These are phyloP conservation scores for Drosophila sucinea DNA, from an alignment of 1,140 invertebrate species.

Conservation along the genomic window DNA sequence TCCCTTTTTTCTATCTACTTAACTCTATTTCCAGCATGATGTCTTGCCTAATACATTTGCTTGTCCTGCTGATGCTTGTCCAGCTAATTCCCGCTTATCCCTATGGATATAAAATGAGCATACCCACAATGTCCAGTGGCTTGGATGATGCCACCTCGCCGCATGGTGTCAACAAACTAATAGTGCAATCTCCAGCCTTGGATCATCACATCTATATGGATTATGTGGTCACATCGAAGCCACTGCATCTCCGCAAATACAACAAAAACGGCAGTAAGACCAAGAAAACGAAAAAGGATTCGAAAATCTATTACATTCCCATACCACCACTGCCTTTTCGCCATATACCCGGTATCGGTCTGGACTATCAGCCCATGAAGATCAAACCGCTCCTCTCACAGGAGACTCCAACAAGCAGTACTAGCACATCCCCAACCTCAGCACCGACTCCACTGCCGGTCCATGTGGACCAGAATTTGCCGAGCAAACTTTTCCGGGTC, in stretches of 20 bases:
- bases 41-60: constrained; percentile 26
- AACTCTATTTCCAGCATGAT: constrained; percentile 31
- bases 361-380: constrained; percentile 80
- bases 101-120: constrained; percentile 40
- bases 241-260: constrained; percentile 69
- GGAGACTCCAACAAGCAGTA: constrained; percentile 12
- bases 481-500: constrained; percentile 63
- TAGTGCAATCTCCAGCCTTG: constrained; percentile 70
- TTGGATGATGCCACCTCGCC: constrained; percentile 10
- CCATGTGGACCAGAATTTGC: constrained; percentile 15
- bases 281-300: constrained; percentile 81
- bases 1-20: neutral
- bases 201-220: constrained; percentile 77
- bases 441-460: constrained; percentile 21
- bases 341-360: constrained; percentile 74
- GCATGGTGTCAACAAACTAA: constrained; percentile 40
- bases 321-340: constrained; percentile 79
- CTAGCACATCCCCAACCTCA: constrained; percentile 24
- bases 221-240: constrained; percentile 75
- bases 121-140: constrained; percentile 23
- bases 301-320: constrained; percentile 80
- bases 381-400: constrained; percentile 60
- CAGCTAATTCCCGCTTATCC: constrained; percentile 31
- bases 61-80: constrained; percentile 27
- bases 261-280: constrained; percentile 68